phyloP scores from a whole-genome alignment of 2,888 invertebrate genomes.

The Serripes groenlandicus region DNA sequence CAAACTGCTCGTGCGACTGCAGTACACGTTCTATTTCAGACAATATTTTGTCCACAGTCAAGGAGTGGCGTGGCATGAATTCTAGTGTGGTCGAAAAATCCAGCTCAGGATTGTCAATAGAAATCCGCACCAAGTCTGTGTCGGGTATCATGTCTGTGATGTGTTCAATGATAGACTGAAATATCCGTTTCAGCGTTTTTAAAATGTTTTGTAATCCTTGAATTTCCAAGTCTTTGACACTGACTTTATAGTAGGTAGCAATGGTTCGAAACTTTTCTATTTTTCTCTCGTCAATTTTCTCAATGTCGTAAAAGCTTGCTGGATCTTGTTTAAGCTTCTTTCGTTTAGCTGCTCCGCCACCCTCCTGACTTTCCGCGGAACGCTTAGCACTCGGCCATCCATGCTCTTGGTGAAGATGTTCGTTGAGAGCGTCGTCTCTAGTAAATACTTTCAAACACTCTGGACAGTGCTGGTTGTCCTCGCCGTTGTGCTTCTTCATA shows the following conservation, averaged over 20 bases:
- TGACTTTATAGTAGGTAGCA: conserved; percentile 35
- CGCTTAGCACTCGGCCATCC: conserved; percentile 22
- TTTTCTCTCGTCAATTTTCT: conserved; percentile 30
- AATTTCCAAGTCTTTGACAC: conserved; percentile 38
- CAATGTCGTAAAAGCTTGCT: conserved; percentile 31
- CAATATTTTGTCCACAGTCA: conserved; percentile 20
- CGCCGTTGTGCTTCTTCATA: conserved; percentile 3
- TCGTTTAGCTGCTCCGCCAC: conserved; percentile 32
- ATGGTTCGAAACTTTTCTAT: conserved; percentile 41
- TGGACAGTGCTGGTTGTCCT: too few relatives aligned
- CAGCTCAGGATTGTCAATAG: conserved; percentile 32
- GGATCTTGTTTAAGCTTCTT: conserved; percentile 21
- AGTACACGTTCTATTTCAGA: conserved; percentile 59
- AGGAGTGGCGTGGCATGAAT: conserved; percentile 15
- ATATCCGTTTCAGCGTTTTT: conserved; percentile 29
- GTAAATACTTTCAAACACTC: conserved; percentile 19
- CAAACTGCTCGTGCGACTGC: conserved; percentile 58
- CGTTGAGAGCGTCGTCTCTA: conserved; percentile 18
- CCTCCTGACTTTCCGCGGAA: conserved; percentile 23
- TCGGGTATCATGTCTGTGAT: conserved; percentile 15
- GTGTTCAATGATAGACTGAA: conserved; percentile 34
- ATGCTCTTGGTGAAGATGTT: conserved; percentile 28
- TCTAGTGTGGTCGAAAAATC: conserved; percentile 26
- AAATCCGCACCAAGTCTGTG: conserved; percentile 19
- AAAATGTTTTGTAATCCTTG: conserved; percentile 32